Percentiles rank a stretch among this genome's conserved stretches.
Conservation (phyloP, 2,888 invertebrate species). For the Agonopterix heracliana region DNA sequence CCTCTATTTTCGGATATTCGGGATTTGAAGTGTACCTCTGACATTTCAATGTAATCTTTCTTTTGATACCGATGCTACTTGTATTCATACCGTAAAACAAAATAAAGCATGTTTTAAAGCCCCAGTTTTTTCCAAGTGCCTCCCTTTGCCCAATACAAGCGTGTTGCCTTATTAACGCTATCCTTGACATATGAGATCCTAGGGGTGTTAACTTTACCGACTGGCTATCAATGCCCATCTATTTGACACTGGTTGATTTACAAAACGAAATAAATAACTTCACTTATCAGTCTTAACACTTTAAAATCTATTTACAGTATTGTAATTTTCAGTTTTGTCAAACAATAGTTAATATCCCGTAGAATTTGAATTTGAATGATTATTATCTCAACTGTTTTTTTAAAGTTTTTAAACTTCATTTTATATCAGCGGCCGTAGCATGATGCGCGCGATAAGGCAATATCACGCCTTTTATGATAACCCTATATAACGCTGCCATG, state of each 20-base stretch:
- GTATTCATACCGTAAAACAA: constrained; percentile 1
- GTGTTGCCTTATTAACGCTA: too few species aligned
- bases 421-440: too few species aligned
- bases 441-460: too few species aligned
- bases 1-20: too few species aligned
- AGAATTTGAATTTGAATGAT: constrained; percentile 15
- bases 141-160: neutral
- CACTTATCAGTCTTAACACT: constrained; percentile 73
- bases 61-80: too few species aligned
- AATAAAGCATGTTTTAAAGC: constrained; percentile 28
- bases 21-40: too few species aligned
- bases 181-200: constrained; percentile 42
- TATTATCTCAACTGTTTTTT: constrained; percentile 28
- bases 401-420: constrained; percentile 18
- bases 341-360: constrained; percentile 14
- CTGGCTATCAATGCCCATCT: constrained; percentile 45
- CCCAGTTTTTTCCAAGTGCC: constrained; percentile 7
- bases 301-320: constrained; percentile 69
- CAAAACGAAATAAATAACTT: constrained; percentile 70
- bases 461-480: too few species aligned
- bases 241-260: constrained; percentile 71
- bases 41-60: too few species aligned
- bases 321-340: constrained; percentile 54
- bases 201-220: constrained; percentile 30
- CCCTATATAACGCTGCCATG: too few species aligned